A percentile compares a stretch with the other conserved stretches of the same genome.
Evolutionary conservation across 1,140 invertebrate genomes (phyloP).

Genomic region (Rhizoglyphus robini): DNA sequence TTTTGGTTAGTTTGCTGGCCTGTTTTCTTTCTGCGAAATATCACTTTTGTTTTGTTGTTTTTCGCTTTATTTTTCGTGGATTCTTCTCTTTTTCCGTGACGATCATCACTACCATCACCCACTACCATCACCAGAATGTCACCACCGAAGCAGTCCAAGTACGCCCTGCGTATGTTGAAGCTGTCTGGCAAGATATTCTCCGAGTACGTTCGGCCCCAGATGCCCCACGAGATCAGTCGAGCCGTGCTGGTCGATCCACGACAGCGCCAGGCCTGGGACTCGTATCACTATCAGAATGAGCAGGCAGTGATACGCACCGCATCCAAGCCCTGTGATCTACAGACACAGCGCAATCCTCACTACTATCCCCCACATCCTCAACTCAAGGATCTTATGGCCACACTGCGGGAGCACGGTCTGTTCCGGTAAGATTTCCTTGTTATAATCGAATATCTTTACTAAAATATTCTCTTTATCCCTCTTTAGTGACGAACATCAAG

Average conservation of each 20-base stretch:
- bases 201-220: constrained; percentile 59
- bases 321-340: constrained; percentile 15
- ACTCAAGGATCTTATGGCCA: constrained; percentile 43
- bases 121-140: not conserved
- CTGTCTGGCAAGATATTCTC: constrained; percentile 78
- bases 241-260: not conserved
- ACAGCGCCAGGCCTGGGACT: not conserved
- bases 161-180: constrained; percentile 67
- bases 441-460: not conserved
- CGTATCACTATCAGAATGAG: not conserved
- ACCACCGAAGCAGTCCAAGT: constrained; percentile 40
- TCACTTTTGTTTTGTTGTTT: too few species aligned
- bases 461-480: constrained; percentile 11
- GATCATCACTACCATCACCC: too few species aligned
- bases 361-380: constrained; percentile 77
- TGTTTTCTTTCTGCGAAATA: too few species aligned
- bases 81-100: too few species aligned
- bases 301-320: not conserved
- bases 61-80: too few species aligned
- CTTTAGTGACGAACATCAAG: constrained; percentile 67
- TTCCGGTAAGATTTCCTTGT: constrained; percentile 24
- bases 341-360: constrained; percentile 30
- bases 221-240: constrained; percentile 8
- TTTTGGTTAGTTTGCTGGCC: too few species aligned
- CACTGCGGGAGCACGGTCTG: constrained; percentile 26